These are phyloP conservation scores for Falcunculus frontatus DNA, from an alignment of 2,113 vertebrate species.

Conservation along the genomic window DNA sequence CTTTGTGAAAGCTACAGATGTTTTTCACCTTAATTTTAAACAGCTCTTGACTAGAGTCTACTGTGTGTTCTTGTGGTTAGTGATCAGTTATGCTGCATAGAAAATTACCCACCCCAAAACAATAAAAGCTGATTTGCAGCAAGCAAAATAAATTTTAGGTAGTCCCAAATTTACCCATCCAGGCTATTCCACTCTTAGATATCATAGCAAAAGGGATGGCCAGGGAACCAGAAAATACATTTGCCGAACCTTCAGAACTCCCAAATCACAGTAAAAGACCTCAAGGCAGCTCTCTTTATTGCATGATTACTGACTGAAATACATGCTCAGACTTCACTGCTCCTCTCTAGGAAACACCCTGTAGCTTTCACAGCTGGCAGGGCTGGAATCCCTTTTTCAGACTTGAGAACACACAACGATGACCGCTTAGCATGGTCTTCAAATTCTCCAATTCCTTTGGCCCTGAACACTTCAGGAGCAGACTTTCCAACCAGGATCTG, in stretches of 20 bases:
- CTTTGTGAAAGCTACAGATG: neutral
- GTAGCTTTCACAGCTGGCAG: neutral
- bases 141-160: neutral
- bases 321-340: neutral
- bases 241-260: neutral
- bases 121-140: neutral
- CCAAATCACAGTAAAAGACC: neutral
- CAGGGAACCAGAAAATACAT: neutral
- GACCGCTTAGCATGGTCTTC: neutral
- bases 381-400: neutral
- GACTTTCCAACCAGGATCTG: neutral
- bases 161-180: neutral
- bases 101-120: neutral
- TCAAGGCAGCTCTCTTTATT: neutral
- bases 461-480: neutral
- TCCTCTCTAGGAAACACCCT: neutral
- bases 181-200: neutral
- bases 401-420: accelerated
- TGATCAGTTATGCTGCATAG: neutral
- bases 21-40: neutral
- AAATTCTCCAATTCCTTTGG: neutral
- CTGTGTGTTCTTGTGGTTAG: neutral
- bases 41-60: neutral
- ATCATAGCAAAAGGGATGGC: neutral
- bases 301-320: neutral